Evolutionary conservation across 2,888 invertebrate genomes (phyloP), one percentile per base, ranked within the genome.

Genomic region (Eugnorisma glareosa): DNA sequence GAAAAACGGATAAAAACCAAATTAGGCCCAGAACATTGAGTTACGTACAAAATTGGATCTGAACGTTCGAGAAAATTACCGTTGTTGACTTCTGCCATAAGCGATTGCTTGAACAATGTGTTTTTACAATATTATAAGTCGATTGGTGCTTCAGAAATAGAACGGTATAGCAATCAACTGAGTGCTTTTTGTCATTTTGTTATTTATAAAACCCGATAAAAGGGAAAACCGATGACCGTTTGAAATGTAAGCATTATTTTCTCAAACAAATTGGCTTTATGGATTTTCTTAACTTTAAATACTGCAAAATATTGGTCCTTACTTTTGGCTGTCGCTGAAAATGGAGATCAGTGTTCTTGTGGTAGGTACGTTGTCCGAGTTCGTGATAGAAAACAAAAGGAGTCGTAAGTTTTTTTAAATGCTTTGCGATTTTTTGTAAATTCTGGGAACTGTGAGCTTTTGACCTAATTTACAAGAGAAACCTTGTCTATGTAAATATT

Each of bases 181-280:
- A 93, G 92, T 93, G 93, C 85, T 90, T 92, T 88, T 77, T 88
- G 86, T 89, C 83, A 88, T 89, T 89, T 81, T 74, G 82, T 86
- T 89, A 89, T 88, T 75, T 84, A 75, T 86, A 75, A 77, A 86
- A 70, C 61, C 15, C 75, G 84, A 86, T 88, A 87, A 88, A 77
- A 75, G 31, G 67, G 73, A 84, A 88, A 83, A 75, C 63, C 79
- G 72, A 81, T 87, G 86, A 80, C 82, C 86, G 40, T 61, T 82
- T 67, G 63, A 79, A 86, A 77, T 66, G 28, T 71, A 77, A 73
- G 73, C 64, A 77, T 76, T 82, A 82, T 84, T 84, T 86, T 79
- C 64, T 54, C 21, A 69, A 71, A 80, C 70, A 75, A 82, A 84
- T 79, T 81, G 74, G 61, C 76, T 86, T 77, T 51, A 64, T 77